phyloP scores from a whole-genome alignment of 1,140 invertebrate genomes.

The Homalodisca vitripennis region DNA sequence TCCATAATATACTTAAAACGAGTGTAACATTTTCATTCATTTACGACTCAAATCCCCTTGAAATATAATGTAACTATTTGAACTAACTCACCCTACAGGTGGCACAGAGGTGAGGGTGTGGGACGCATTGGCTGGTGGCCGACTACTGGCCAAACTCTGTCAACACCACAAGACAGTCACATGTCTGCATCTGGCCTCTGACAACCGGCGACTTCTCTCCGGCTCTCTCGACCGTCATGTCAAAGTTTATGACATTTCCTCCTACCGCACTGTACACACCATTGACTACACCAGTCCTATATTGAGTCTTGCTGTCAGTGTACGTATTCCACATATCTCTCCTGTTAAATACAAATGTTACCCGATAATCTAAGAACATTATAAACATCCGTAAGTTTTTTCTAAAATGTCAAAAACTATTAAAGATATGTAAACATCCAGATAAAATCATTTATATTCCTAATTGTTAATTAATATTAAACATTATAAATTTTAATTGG shows the following conservation, averaged over 20 bases:
- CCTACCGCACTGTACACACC: constrained; percentile 85
- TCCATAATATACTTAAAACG: no score
- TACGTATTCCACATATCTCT: constrained; percentile 50
- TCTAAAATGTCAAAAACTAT: no score
- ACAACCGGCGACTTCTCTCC: constrained; percentile 80
- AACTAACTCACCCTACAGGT: no score
- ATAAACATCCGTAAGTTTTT: no score
- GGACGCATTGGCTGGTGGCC: constrained; percentile 86
- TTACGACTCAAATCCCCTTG: no score
- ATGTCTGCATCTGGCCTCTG: constrained; percentile 71
- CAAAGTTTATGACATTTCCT: constrained; percentile 88
- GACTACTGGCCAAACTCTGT: constrained; percentile 73
- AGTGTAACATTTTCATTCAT: no score
- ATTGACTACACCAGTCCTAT: constrained; percentile 89
- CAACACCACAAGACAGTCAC: constrained; percentile 95
- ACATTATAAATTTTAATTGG: no score
- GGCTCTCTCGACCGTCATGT: constrained; percentile 91
- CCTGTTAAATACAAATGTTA: neutral
- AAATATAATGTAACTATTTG: no score
- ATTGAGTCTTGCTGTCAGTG: constrained; percentile 77
- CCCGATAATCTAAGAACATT: no score
- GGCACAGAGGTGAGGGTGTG: constrained; percentile 91
- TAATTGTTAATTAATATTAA: no score
- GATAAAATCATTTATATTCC: no score
- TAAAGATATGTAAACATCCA: no score